These are phyloP conservation scores for Polyommatus icarus DNA, from an alignment of 2,888 invertebrate species.

Conservation along the genomic window DNA sequence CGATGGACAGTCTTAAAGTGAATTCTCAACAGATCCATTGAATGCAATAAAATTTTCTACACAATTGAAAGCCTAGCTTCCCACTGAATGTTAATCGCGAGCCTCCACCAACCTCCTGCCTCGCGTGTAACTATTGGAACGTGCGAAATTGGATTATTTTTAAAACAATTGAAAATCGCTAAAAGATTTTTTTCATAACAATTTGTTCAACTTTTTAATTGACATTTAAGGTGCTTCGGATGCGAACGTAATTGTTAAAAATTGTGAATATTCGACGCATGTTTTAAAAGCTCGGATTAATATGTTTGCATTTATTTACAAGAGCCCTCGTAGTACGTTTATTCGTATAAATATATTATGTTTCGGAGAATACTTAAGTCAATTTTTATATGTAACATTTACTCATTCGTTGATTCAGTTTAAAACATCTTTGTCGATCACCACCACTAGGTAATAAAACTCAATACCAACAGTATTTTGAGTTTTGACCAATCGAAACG, in stretches of 20 bases:
- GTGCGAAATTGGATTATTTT: constrained; percentile 48
- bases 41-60: constrained; percentile 78
- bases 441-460: background rate
- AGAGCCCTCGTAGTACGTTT: background rate
- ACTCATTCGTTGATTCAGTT: too few species aligned
- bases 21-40: constrained; percentile 64
- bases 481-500: too few species aligned
- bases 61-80: constrained; percentile 72
- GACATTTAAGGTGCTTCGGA: constrained; percentile 18
- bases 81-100: constrained; percentile 69
- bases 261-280: background rate
- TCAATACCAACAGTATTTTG: too few species aligned
- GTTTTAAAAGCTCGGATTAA: background rate
- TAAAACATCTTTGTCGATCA: background rate
- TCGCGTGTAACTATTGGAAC: constrained; percentile 74
- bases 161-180: constrained; percentile 17
- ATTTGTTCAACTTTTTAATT: constrained; percentile 25
- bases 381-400: background rate
- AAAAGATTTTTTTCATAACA: constrained; percentile 19
- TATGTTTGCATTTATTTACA: constrained; percentile 1
- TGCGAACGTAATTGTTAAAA: constrained; percentile 17
- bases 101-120: constrained; percentile 36
- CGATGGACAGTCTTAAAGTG: constrained; percentile 59
- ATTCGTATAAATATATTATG: background rate
- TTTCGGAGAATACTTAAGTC: background rate